phyloP scores from a whole-genome alignment of 2,113 vertebrate species.

The Corythaixoides concolor region DNA sequence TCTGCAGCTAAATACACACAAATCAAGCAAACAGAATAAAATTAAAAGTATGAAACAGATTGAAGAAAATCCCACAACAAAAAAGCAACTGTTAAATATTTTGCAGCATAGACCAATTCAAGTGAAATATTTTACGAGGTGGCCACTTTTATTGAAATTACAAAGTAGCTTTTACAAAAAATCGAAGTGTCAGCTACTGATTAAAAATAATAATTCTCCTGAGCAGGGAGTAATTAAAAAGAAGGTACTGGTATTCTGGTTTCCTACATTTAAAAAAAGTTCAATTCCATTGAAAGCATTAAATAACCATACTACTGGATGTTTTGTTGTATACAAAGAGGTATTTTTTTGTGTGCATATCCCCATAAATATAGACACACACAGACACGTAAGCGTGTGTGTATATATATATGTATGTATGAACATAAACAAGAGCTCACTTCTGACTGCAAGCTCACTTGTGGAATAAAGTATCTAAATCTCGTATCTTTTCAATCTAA shows the following conservation, averaged over 20 bases:
- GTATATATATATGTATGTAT: background rate
- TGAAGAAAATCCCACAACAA: background rate
- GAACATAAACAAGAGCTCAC: background rate
- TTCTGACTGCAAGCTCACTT: background rate
- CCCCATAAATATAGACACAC: background rate
- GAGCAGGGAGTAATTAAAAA: background rate
- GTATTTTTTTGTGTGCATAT: background rate
- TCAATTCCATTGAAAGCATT: background rate
- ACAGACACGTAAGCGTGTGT: background rate
- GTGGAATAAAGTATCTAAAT: background rate
- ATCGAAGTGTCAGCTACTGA: background rate
- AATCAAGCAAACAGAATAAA: background rate
- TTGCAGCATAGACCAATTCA: background rate
- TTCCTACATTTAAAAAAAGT: background rate
- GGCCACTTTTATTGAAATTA: background rate
- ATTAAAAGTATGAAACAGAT: background rate
- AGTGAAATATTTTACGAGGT: background rate
- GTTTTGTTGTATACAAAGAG: background rate
- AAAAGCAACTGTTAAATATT: background rate
- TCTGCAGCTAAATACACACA: constrained; percentile 76
- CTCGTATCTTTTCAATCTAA: background rate
- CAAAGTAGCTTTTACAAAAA: background rate
- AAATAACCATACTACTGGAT: background rate
- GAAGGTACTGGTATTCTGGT: background rate
- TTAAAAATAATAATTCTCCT: background rate